phyloP scores from a whole-genome alignment of 2,113 vertebrate species.

The Paradoxurus hermaphroditus region DNA sequence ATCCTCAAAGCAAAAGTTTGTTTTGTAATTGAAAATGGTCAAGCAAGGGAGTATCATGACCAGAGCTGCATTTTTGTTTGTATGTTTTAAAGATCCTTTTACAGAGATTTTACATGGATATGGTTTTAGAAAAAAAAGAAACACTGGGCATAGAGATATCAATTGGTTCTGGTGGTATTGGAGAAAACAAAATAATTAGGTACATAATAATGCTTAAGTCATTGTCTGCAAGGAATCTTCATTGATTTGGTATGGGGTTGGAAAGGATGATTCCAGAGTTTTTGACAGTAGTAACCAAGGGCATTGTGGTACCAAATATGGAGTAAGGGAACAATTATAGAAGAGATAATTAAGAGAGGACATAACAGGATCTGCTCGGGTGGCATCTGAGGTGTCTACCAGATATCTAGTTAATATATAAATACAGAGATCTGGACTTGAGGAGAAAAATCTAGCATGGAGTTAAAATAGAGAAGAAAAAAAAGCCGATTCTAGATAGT shows the following conservation, averaged over 20 bases:
- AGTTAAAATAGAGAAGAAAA: neutral
- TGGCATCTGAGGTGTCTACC: neutral
- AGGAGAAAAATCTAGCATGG: neutral
- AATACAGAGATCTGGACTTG: neutral
- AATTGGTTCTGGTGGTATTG: neutral
- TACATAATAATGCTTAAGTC: neutral
- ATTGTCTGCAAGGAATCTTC: neutral
- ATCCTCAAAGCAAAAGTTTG: neutral
- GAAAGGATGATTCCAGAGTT: neutral
- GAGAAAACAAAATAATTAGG: neutral
- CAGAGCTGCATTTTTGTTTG: neutral
- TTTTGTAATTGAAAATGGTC: neutral
- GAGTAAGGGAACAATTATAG: neutral
- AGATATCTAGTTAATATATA: neutral
- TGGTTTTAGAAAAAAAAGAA: neutral
- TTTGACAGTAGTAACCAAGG: neutral
- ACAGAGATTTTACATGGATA: neutral
- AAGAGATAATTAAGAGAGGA: neutral
- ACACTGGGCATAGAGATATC: neutral
- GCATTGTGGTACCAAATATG: neutral
- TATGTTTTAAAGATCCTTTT: neutral
- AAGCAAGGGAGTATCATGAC: neutral
- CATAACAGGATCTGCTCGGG: neutral
- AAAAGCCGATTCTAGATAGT: neutral
- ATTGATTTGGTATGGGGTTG: neutral